Evolutionary conservation across 2,888 invertebrate species (phyloP).

Genomic region (Ormyrus nitidulus): DNA sequence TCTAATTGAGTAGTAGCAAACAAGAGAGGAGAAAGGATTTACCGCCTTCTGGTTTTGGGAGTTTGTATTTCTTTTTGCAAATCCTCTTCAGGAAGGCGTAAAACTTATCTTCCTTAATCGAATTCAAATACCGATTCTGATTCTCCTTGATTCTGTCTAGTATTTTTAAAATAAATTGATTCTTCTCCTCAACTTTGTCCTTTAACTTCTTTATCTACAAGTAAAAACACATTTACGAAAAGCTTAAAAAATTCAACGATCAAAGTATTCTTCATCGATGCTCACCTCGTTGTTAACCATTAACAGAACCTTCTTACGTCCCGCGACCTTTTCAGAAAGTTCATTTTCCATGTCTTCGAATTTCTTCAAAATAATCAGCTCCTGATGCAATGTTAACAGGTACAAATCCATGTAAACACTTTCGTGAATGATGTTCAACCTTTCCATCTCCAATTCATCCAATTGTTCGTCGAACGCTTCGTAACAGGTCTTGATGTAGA

Average conservation of each 20-base stretch:
- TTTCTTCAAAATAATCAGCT: slow-evolving; percentile 84
- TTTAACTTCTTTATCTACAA: slow-evolving; percentile 61
- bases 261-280: not conserved
- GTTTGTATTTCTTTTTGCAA: slow-evolving; percentile 88
- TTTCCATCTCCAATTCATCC: slow-evolving; percentile 77
- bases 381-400: slow-evolving; percentile 83
- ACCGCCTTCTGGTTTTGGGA: slow-evolving; percentile 80
- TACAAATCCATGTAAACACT: slow-evolving; percentile 80
- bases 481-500: slow-evolving; percentile 79
- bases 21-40: slow-evolving; percentile 12
- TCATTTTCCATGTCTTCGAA: slow-evolving; percentile 84
- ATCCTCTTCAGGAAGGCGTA: slow-evolving; percentile 87
- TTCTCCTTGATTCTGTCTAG: slow-evolving; percentile 76
- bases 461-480: slow-evolving; percentile 82
- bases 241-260: not conserved
- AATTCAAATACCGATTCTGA: slow-evolving; percentile 78
- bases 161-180: slow-evolving; percentile 74
- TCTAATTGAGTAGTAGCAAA: not conserved
- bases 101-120: slow-evolving; percentile 85
- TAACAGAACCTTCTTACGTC: slow-evolving; percentile 76
- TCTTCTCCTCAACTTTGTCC: slow-evolving; percentile 76
- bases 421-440: slow-evolving; percentile 79
- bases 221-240: not conserved
- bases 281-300: slow-evolving; percentile 60
- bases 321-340: slow-evolving; percentile 79